Evolutionary conservation across 2,797 vertebrate genomes (phyloP).

Genomic region (Dromococcyx pavoninus): DNA sequence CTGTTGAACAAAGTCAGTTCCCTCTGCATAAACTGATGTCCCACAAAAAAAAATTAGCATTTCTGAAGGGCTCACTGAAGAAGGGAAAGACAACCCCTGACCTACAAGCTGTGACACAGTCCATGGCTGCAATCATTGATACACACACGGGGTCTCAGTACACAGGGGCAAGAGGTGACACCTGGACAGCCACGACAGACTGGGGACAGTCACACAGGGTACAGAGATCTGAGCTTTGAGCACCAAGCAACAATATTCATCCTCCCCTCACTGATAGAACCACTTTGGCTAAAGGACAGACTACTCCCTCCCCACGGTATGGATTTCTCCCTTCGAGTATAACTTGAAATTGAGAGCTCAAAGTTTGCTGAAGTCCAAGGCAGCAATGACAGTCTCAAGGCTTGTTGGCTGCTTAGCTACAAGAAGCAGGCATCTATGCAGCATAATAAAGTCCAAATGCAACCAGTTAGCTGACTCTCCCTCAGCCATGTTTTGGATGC

Average conservation of each 20-base stretch:
- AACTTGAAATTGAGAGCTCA: neutral
- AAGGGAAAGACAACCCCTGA: neutral
- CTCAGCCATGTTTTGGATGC: neutral
- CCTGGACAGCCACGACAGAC: fast-evolving
- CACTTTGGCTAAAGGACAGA: neutral
- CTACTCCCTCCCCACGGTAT: neutral
- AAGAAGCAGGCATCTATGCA: neutral
- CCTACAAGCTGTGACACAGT: neutral
- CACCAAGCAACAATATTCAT: neutral
- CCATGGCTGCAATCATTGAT: fast-evolving
- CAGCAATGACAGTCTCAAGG: neutral
- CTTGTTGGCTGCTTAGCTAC: neutral
- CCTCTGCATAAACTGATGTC: neutral
- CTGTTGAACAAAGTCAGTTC: neutral
- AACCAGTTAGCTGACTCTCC: neutral
- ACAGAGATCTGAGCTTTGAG: fast-evolving
- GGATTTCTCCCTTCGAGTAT: neutral
- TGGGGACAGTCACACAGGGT: neutral
- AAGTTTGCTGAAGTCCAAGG: neutral
- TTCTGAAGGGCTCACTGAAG: neutral
- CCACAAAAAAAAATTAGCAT: neutral
- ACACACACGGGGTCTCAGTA: neutral
- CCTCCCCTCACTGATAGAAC: neutral
- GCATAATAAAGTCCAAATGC: neutral
- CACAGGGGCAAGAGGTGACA: neutral